Evolutionary conservation across 2,888 invertebrate genomes (phyloP).

Genomic region (Zootermopsis nevadensis): DNA sequence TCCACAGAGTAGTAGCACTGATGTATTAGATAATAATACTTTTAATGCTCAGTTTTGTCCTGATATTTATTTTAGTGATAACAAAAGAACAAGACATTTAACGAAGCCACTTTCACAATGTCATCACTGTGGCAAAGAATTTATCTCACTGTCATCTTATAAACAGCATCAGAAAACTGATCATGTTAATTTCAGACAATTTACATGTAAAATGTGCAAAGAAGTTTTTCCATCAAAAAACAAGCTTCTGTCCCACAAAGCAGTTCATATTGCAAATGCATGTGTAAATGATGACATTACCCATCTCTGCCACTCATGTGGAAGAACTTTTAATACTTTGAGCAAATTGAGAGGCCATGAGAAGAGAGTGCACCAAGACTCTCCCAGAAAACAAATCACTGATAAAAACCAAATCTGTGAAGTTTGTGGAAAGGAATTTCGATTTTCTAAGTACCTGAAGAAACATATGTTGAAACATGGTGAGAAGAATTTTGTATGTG

Average conservation of each 20-base stretch:
- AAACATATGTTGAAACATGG: slow-evolving; percentile 19
- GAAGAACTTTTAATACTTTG: neutral
- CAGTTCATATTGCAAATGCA: neutral
- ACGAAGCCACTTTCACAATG: neutral
- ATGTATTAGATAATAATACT: neutral
- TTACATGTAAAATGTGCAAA: neutral
- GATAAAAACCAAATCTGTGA: neutral
- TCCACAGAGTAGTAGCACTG: neutral
- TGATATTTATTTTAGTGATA: neutral
- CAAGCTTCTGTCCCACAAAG: neutral
- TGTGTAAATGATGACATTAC: neutral
- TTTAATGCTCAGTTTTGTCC: neutral
- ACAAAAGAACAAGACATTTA: neutral
- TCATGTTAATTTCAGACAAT: neutral
- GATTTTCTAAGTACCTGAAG: neutral
- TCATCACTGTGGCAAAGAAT: neutral
- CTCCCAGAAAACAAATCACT: neutral
- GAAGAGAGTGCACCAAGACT: neutral
- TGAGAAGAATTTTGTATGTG: slow-evolving; percentile 9
- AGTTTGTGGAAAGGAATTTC: slow-evolving; percentile 3
- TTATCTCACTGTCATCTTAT: neutral
- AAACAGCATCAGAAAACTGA: neutral
- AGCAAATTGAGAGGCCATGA: neutral
- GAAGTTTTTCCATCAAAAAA: neutral
- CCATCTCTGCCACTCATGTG: neutral